Percentiles rank a stretch among this genome's conserved stretches.
These are phyloP conservation scores for Ormyrus rosae DNA, from an alignment of 2,888 invertebrate genomes.

Conservation along the genomic window DNA sequence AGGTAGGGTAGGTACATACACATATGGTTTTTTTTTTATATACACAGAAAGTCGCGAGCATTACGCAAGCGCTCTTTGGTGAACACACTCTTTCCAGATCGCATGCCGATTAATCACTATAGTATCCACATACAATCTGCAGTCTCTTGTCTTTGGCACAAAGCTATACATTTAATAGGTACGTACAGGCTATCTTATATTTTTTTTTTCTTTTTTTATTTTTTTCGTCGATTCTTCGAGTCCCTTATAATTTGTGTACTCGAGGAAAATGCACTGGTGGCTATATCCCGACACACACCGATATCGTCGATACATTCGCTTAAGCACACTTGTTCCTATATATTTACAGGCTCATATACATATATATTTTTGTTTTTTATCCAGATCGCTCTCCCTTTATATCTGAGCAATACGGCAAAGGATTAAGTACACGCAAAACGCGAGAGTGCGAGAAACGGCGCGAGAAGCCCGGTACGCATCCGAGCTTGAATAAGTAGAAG, in stretches of 20 bases:
- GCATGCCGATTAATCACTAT: constrained; percentile 26
- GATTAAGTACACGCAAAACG: constrained; percentile 16
- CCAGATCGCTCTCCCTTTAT: background rate
- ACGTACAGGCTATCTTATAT: background rate
- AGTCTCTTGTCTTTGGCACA: constrained; percentile 73
- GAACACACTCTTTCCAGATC: constrained; percentile 60
- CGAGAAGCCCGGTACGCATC: too few relatives aligned
- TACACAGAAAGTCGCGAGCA: constrained; percentile 29
- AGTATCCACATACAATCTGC: constrained; percentile 57
- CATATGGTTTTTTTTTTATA: constrained; percentile 7
- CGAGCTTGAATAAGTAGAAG: background rate
- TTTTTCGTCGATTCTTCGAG: too few relatives aligned
- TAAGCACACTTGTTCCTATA: too few relatives aligned
- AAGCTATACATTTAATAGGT: constrained; percentile 49
- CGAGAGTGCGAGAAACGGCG: constrained; percentile 2
- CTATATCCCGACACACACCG: too few relatives aligned
- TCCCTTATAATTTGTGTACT: too few relatives aligned
- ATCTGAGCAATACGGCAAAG: background rate
- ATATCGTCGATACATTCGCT: too few relatives aligned
- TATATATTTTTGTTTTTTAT: background rate
- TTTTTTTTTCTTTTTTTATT: too few relatives aligned
- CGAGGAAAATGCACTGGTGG: too few relatives aligned
- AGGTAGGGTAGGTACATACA: too few relatives aligned
- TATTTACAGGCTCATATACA: constrained; percentile 5
- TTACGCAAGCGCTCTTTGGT: constrained; percentile 69